Evolutionary conservation across 2,888 invertebrate species (phyloP).

Genomic region (Andrena camellia): DNA sequence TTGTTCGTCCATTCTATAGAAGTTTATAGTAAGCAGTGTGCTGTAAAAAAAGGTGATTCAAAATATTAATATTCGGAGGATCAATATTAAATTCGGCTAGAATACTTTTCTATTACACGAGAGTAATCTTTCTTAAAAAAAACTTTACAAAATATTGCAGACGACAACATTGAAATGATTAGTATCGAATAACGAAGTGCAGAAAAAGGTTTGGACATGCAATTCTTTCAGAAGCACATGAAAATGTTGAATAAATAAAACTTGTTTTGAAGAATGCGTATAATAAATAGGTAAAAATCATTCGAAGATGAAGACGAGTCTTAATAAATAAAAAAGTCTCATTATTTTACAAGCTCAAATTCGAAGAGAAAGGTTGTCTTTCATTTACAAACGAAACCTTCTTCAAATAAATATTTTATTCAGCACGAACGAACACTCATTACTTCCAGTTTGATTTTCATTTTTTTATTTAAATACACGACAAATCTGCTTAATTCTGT

Average conservation of each 20-base stretch:
- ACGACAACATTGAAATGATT: background rate
- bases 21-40: background rate
- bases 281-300: background rate
- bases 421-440: constrained; percentile 3
- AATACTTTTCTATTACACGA: background rate
- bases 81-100: background rate
- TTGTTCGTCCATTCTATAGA: background rate
- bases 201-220: background rate
- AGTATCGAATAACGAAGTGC: background rate
- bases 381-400: constrained; percentile 7
- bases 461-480: constrained; percentile 8
- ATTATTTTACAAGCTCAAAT: background rate
- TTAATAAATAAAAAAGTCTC: background rate
- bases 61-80: background rate
- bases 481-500: constrained; percentile 34
- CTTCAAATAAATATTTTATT: constrained; percentile 26
- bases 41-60: background rate
- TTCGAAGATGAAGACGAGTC: constrained; percentile 2
- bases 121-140: background rate
- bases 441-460: constrained; percentile 5
- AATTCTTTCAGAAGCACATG: background rate
- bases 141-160: too few relatives aligned
- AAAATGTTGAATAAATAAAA: background rate
- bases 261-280: background rate
- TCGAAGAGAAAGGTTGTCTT: background rate